Conservation (phyloP, 30 jellyfish, hydroid and myxozoan species). For the Catostylus mosaicus region DNA sequence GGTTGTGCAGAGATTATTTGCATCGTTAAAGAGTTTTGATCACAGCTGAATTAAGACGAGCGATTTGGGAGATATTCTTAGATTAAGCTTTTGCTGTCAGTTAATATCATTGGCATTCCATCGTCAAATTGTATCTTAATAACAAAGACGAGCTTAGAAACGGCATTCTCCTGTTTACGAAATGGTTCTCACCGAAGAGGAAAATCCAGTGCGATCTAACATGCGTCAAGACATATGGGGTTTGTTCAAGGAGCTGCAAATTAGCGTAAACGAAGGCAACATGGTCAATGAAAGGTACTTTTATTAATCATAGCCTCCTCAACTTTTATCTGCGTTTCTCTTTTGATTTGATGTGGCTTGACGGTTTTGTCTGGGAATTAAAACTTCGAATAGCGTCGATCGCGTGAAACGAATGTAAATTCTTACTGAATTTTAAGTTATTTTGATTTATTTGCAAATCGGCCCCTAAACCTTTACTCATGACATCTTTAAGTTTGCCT, state of each 20-base stretch:
- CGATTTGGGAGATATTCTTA: neutral
- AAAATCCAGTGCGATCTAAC: conserved; percentile 13
- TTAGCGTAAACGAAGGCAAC: conserved; percentile 38
- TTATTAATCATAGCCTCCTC: too few species aligned
- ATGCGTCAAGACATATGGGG: conserved; percentile 52
- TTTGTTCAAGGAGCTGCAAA: conserved; percentile 56
- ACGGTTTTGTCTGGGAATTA: too few species aligned
- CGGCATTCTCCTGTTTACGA: conserved; percentile 6
- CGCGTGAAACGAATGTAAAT: too few species aligned
- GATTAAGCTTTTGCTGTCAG: neutral
- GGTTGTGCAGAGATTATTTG: neutral
- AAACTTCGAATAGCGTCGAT: too few species aligned
- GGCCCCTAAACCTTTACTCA: neutral
- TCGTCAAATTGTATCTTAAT: conserved; percentile 44
- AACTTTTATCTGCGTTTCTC: too few species aligned
- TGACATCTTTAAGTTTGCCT: neutral
- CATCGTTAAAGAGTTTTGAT: neutral
- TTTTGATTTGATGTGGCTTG: too few species aligned
- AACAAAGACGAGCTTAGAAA: conserved; percentile 23
- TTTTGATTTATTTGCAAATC: neutral
- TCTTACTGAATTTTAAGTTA: too few species aligned
- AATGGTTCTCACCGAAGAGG: conserved; percentile 57
- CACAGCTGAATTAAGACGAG: neutral
- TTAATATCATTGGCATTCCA: conserved; percentile 32
- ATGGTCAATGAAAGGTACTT: conserved; percentile 61